Base-by-base conservation (phyloP, 2,797 vertebrate species). In the Myiotriccus ornatus region DNA sequence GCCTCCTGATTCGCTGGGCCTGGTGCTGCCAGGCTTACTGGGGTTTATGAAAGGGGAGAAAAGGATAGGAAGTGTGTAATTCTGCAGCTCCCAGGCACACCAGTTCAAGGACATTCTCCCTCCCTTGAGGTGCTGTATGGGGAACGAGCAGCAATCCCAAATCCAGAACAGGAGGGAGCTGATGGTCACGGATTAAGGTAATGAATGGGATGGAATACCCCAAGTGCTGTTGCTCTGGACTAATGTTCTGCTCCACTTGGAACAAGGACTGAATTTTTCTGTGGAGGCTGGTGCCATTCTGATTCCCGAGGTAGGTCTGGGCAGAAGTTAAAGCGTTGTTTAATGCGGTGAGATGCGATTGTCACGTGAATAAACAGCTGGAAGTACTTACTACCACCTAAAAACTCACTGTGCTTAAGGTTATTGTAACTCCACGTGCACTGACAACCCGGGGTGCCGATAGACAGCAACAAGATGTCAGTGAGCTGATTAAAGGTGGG, bases 91-190 rank as follows among this genome's bases (percentile, higher is more conserved):
- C 19, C 30, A 30, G 64, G 41, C 17, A 25, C 21, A 0, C 9
- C 9, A 2, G 17, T 28, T 49, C 28, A 34, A 53, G 88, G 37
- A 34, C 35, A 27, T 43, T 18, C 32, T 35, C 32, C 0, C 0
- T 49, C 47, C 34, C 4, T 24, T 0, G 3, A 23, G 23, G 15
- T 20, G 2, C 41, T 23, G 7, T 5, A 0, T 2, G 27, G 19
- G 32, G 35, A 55, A 1, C 15, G 10, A 49, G 32, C n/a, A 2
- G 1, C 7, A 30, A 3, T 46, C 47, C 53, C 44, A 20, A 14
- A 76, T 16, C 6, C 27, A 5, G 14, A 41, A 1, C 23, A 15
- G 6, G 50, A 53, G 35, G 37, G 9, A 34, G 24, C 43, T 35
- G 52, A 2, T 11, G 39, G 52, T 47, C 39, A 1, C 0, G 34